Conservation (phyloP, 1,140 invertebrate species). For the Oryctes rhinoceros region DNA sequence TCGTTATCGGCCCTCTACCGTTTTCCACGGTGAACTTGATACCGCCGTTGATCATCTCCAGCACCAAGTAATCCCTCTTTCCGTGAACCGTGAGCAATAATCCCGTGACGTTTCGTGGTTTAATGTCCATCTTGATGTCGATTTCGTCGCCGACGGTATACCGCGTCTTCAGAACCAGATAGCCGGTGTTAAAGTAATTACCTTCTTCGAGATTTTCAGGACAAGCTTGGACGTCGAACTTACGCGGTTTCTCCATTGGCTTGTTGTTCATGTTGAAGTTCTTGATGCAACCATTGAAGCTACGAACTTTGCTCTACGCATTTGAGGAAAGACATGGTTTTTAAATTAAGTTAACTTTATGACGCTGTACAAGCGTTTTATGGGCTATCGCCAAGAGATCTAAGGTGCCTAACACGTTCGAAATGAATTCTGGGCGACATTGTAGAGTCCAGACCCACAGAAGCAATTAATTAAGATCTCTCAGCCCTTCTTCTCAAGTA, state of each 20-base stretch:
- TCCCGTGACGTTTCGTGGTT: constrained; percentile 83
- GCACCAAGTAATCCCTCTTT: constrained; percentile 80
- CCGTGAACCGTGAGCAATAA: constrained; percentile 85
- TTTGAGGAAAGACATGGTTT: not conserved
- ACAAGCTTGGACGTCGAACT: constrained; percentile 77
- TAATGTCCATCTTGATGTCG: constrained; percentile 86
- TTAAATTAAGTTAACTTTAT: too few relatives aligned
- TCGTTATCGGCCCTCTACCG: constrained; percentile 79
- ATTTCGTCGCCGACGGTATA: constrained; percentile 77
- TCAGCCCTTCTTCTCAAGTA: too few relatives aligned
- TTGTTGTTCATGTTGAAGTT: constrained; percentile 80
- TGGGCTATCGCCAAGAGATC: too few relatives aligned
- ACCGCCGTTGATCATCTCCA: constrained; percentile 88
- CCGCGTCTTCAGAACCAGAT: constrained; percentile 58
- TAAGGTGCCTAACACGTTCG: too few relatives aligned
- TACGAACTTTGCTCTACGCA: constrained; percentile 61
- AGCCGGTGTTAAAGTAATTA: constrained; percentile 77
- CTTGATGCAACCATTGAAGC: constrained; percentile 88
- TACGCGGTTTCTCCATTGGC: constrained; percentile 67
- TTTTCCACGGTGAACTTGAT: constrained; percentile 86
- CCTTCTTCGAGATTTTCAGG: constrained; percentile 85
- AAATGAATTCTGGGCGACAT: too few relatives aligned
- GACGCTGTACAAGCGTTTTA: too few relatives aligned
- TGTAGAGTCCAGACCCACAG: too few relatives aligned
- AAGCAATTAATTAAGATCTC: too few relatives aligned